Percentiles rank a stretch among this genome's conserved stretches.
These are phyloP conservation scores for Dyspetes luteomarginatus DNA, from an alignment of 2,888 invertebrate genomes.

Conservation along the genomic window DNA sequence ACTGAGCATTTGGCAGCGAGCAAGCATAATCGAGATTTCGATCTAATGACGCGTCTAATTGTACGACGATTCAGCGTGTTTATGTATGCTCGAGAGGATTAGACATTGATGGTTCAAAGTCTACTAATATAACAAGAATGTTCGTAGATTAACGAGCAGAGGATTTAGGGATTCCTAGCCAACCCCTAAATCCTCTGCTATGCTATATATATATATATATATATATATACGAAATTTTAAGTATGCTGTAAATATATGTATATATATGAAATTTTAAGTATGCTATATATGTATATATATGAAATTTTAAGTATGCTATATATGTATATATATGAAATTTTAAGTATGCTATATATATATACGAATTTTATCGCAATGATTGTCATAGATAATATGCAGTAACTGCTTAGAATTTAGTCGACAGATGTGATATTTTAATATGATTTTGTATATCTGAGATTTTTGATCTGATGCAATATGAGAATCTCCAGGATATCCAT, in stretches of 20 bases:
- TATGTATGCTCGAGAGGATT: conserved; percentile 46
- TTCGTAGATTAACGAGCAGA: conserved; percentile 61
- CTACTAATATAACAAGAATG: conserved; percentile 49
- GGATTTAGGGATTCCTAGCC: conserved; percentile 50
- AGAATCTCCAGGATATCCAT: background rate
- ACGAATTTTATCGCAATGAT: conserved; percentile 16
- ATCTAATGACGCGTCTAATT: conserved; percentile 66
- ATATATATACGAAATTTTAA: background rate
- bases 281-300: conserved; percentile 2
- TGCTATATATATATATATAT: conserved; percentile 4
- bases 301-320: background rate
- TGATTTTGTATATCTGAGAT: background rate
- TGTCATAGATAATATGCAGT: background rate
- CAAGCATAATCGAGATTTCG: conserved; percentile 59
- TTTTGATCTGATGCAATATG: background rate
- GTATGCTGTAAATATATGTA: background rate
- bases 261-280: background rate
- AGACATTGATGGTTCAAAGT: conserved; percentile 44
- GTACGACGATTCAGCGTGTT: conserved; percentile 32
- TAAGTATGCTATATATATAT: no score
- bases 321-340: conserved; percentile 1
- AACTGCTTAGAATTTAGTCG: background rate
- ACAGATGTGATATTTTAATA: conserved; percentile 34
- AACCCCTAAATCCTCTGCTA: no score
- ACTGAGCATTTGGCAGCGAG: conserved; percentile 43